Base-by-base conservation (phyloP, 2,888 invertebrate species). In the Patella caerulea region DNA sequence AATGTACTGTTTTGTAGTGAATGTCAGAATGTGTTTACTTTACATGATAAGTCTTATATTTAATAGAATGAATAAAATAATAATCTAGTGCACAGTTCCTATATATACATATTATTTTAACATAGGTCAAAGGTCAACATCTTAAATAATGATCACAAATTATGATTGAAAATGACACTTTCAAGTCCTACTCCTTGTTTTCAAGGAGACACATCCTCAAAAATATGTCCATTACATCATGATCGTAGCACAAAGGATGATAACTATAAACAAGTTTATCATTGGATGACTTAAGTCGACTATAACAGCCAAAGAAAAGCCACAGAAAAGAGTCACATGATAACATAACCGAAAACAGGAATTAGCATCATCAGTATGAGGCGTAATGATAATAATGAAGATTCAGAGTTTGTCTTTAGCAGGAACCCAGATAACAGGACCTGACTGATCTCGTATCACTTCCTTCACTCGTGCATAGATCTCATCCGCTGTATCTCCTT, bases 401-500 rank as follows among this genome's bases (percentile, higher is more conserved):
- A 72, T 79, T 88, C 86, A 89, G 77, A 91, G 86, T 79, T 89
- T 89, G 76, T 98, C 98, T 91, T 98, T 97, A 83, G 97, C 96
- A 87, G 98, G 97, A 89, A 98, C 97, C 99, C 99, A 99, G 92
- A 98, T 98, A 89, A 94, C 95, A 91, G 98, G 97, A 84, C 98
- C 98, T 87, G 97, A 96, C 93, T 99, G 98, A 90, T 97, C 96
- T 88, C 95, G 94, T 91, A 99, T 98, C 88, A 98, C 96, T 91
- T 96, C 96, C 93, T 98, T 98, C 86, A 97, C 97, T 93, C 96
- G 96, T 86, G 94, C 94, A 93, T 99, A 98, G 89, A 99, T 96
- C 92, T 99, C 99, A 92, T 98, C 98, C 65, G 98, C 97, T 76
- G 98, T 98, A 92, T 99, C 98, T 82, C 98, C 98, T 92, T 97